These are phyloP conservation scores for Tenthredo scrophulariae DNA, from an alignment of 2,888 invertebrate genomes.

Conservation along the genomic window DNA sequence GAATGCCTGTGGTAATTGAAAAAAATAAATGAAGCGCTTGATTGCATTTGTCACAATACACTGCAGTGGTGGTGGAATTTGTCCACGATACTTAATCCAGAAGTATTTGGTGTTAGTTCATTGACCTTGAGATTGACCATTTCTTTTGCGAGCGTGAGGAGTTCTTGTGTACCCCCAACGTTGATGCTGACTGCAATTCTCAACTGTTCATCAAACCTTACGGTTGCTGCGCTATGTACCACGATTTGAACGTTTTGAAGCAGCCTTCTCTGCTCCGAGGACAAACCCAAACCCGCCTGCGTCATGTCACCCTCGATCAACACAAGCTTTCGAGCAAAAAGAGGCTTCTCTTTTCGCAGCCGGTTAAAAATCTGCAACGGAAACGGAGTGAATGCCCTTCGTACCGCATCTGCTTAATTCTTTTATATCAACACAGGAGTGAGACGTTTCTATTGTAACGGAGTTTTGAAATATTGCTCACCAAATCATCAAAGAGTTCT, in stretches of 20 bases:
- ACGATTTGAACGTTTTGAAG: conserved; percentile 82
- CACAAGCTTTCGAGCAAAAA: conserved; percentile 80
- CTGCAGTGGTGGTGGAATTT: background rate
- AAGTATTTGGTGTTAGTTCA: background rate
- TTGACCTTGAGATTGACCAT: conserved; percentile 84
- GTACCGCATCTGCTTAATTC: background rate
- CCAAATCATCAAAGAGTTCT: conserved; percentile 71
- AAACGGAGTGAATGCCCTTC: background rate
- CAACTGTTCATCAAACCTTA: conserved; percentile 87
- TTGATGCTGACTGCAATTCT: conserved; percentile 84
- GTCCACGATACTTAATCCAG: background rate
- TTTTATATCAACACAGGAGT: background rate
- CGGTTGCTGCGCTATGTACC: conserved; percentile 88
- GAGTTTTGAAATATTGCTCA: conserved; percentile 63
- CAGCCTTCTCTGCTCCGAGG: conserved; percentile 77
- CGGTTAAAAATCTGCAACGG: conserved; percentile 79
- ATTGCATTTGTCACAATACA: background rate
- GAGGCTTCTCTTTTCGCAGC: conserved; percentile 78
- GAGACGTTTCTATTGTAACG: background rate
- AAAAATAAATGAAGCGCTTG: background rate
- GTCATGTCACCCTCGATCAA: conserved; percentile 81
- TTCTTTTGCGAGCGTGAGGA: conserved; percentile 83
- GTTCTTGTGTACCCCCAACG: conserved; percentile 83
- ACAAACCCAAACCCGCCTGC: conserved; percentile 79
- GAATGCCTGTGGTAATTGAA: conserved; percentile 66